Conservation (phyloP, 2,797 vertebrate species). For the Paguma larvata region DNA sequence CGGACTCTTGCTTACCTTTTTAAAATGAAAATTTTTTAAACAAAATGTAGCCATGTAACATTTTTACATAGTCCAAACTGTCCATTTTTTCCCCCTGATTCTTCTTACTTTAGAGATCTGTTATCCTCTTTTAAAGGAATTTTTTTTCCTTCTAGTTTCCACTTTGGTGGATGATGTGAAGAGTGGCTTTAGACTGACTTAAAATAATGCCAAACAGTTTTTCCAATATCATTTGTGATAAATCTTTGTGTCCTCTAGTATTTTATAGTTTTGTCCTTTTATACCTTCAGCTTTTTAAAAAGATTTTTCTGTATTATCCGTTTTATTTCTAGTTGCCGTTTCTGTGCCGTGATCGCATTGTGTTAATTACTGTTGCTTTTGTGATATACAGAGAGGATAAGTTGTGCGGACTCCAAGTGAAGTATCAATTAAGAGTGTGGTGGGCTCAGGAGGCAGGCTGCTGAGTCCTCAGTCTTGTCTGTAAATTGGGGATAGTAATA, state of each 20-base stretch:
- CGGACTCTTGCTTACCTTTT: background rate
- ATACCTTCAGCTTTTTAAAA: background rate
- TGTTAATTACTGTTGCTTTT: conserved; percentile 25
- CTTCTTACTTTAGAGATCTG: conserved; percentile 30
- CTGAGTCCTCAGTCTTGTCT: background rate
- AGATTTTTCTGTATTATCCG: background rate
- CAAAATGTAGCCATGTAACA: background rate
- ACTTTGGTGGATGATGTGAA: background rate
- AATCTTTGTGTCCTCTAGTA: background rate
- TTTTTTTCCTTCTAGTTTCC: conserved; percentile 1
- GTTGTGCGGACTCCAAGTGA: background rate
- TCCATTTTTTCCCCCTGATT: background rate
- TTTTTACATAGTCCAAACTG: background rate
- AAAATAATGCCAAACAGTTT: background rate
- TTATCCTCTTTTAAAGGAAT: background rate
- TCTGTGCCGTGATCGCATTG: background rate
- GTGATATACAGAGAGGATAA: background rate
- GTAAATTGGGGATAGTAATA: background rate
- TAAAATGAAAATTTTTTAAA: background rate
- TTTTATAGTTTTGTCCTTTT: conserved; percentile 4
- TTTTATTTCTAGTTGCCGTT: background rate
- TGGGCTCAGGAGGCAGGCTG: background rate
- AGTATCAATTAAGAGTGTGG: background rate
- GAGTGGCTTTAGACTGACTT: conserved; percentile 22
- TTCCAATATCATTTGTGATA: background rate